A percentile compares a stretch with the other conserved stretches of the same genome.
These are phyloP conservation scores for Miniopterus natalensis DNA, from an alignment of 2,113 vertebrate species.

Conservation along the genomic window DNA sequence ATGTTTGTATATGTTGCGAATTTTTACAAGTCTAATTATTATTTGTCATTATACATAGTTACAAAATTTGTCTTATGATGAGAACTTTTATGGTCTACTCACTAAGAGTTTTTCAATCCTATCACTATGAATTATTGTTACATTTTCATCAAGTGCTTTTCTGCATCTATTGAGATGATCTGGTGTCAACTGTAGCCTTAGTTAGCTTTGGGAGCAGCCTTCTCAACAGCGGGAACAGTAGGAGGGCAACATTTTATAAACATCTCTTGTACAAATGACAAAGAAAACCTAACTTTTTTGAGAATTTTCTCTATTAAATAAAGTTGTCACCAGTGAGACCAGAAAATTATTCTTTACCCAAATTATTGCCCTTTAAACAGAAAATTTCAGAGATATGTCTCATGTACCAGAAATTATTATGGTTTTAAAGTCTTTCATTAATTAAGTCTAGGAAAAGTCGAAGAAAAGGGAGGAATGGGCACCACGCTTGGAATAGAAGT, in stretches of 20 bases:
- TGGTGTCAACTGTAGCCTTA: background rate
- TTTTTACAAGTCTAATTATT: too few species aligned
- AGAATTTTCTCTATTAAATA: constrained; percentile 2
- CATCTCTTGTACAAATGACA: background rate
- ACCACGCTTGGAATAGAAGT: background rate
- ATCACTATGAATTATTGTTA: background rate
- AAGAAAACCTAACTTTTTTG: background rate
- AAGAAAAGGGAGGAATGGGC: background rate
- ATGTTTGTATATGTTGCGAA: too few species aligned
- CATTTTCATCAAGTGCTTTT: background rate
- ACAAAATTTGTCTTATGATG: background rate
- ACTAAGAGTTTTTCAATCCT: background rate
- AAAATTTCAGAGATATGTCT: background rate
- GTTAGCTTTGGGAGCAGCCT: background rate
- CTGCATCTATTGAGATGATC: background rate
- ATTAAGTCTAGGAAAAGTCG: background rate
- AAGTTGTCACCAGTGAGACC: background rate
- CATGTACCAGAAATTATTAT: background rate
- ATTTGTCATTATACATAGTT: too few species aligned
- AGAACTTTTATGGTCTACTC: background rate
- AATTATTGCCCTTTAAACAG: constrained; percentile 35
- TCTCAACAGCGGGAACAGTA: background rate
- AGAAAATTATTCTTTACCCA: constrained; percentile 4
- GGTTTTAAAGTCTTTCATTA: constrained; percentile 9
- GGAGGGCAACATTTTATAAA: background rate